Evolutionary conservation across 2,888 invertebrate species (phyloP).

Genomic region (Eucera pruinosa): DNA sequence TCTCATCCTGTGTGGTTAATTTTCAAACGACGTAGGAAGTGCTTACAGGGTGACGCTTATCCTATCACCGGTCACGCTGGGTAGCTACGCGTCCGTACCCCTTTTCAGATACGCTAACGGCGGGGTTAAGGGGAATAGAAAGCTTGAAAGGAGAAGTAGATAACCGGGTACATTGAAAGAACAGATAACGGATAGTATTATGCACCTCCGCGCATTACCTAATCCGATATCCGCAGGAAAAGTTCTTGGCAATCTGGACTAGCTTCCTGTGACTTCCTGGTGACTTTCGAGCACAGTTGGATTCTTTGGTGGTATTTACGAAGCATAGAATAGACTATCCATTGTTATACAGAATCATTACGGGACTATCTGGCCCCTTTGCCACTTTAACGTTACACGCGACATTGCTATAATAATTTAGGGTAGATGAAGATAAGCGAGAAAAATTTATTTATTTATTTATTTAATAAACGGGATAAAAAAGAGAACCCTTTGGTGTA

Average conservation of each 20-base stretch:
- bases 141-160: constrained; percentile 62
- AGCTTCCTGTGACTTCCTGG: constrained; percentile 11
- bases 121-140: constrained; percentile 1
- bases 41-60: constrained; percentile 75
- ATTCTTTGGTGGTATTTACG: too few relatives aligned
- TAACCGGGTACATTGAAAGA: constrained; percentile 59
- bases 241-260: constrained; percentile 15
- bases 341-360: too few relatives aligned
- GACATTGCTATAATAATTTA: too few relatives aligned
- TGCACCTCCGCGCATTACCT: constrained; percentile 61
- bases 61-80: constrained; percentile 79
- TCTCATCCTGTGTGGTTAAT: constrained; percentile 73
- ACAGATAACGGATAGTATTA: constrained; percentile 61
- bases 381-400: too few relatives aligned
- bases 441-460: too few relatives aligned
- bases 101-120: constrained; percentile 38
- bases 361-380: too few relatives aligned
- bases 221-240: constrained; percentile 62
- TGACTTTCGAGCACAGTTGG: not conserved
- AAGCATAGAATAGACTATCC: too few relatives aligned
- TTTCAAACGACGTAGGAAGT: constrained; percentile 79
- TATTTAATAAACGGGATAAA: too few relatives aligned
- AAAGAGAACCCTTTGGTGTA: too few relatives aligned
- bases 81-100: constrained; percentile 71
- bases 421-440: too few relatives aligned